Conservation (phyloP, 1,140 invertebrate genomes). For the Lepidurus couesii region DNA sequence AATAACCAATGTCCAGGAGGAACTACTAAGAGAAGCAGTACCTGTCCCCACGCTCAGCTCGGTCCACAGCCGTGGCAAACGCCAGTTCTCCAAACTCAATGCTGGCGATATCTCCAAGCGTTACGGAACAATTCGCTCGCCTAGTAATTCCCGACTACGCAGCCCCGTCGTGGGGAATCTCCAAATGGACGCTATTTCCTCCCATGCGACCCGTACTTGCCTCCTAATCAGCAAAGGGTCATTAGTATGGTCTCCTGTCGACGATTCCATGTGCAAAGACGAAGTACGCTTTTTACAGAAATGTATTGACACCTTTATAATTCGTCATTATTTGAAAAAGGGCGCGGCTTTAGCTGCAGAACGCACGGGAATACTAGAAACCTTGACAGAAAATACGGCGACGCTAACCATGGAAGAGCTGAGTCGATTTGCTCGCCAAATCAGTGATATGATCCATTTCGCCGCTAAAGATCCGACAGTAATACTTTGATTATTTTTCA, state of each 20-base stretch:
- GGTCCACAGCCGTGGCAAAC: background rate
- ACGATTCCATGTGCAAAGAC: conserved; percentile 37
- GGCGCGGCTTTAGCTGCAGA: conserved; percentile 37
- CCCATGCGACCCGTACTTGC: conserved; percentile 36
- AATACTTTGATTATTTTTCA: background rate
- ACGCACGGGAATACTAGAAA: conserved; percentile 37
- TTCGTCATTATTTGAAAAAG: conserved; percentile 24
- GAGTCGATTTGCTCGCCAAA: conserved; percentile 38
- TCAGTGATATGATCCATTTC: conserved; percentile 37
- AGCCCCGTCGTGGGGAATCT: background rate
- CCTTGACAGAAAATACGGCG: conserved; percentile 38
- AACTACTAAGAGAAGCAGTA: conserved; percentile 36
- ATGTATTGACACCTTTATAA: background rate
- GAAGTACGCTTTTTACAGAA: conserved; percentile 35
- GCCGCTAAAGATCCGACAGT: conserved; percentile 39
- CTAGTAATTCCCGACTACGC: background rate
- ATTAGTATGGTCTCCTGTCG: conserved; percentile 34
- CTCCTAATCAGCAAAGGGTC: conserved; percentile 35
- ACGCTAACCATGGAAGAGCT: conserved; percentile 38
- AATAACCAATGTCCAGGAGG: conserved; percentile 27
- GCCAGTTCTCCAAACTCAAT: background rate
- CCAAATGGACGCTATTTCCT: background rate
- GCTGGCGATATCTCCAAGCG: background rate
- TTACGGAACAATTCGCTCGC: background rate
- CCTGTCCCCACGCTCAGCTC: conserved; percentile 26